phyloP scores from a whole-genome alignment of 2,888 invertebrate genomes.

The Tipula lateralis region DNA sequence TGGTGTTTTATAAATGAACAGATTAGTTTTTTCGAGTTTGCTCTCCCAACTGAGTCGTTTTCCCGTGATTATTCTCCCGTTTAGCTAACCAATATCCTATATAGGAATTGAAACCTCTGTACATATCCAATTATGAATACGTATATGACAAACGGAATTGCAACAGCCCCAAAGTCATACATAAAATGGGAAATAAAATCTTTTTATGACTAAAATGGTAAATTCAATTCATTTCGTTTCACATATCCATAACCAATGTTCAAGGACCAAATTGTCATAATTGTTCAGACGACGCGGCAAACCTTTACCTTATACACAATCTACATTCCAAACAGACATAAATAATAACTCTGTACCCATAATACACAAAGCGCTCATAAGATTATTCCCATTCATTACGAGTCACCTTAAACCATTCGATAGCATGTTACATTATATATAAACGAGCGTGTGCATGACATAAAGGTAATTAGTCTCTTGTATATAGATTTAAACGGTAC shows the following conservation, averaged over 20 bases:
- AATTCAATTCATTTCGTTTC: neutral
- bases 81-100: no score
- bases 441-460: neutral
- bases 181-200: neutral
- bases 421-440: neutral
- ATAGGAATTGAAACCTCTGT: no score
- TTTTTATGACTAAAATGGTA: neutral
- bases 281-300: neutral
- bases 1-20: no score
- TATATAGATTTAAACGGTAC: neutral
- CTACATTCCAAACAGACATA: neutral
- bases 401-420: neutral
- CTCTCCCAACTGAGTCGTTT: no score
- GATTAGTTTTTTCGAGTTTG: no score
- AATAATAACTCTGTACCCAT: neutral
- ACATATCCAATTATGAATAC: no score
- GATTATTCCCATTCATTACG: neutral
- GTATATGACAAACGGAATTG: no score
- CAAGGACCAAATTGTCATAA: neutral
- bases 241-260: neutral
- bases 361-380: neutral
- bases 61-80: no score
- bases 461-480: neutral
- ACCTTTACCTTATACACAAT: neutral
- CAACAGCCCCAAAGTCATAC: neutral